Base-by-base conservation (phyloP, 2,797 vertebrate genomes). In the Pipistrellus kuhlii region DNA sequence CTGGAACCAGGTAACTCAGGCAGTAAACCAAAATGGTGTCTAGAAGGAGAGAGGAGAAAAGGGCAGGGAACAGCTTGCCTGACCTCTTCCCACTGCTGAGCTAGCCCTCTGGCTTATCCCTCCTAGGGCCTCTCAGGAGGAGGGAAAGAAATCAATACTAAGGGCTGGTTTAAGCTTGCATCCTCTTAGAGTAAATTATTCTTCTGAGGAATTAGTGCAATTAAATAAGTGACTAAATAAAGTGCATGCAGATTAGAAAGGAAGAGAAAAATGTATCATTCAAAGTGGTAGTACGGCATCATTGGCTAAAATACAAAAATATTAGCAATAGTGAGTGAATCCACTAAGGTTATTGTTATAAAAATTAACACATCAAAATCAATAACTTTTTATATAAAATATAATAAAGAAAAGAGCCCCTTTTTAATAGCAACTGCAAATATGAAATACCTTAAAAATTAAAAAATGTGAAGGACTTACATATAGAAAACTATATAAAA, bases 331-430 rank as follows among this genome's bases (percentile, higher is more conserved):
- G 14, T 23, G 71, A 87, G 25, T 15, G 20, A 32, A 62, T 73
- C 57, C 66, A 57, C 66, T 17, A 41, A n/a, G 35, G 25, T 41
- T 57, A 48, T 78, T 17, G 51, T 66, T 69, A 78, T 25, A n/a
- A 84, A 84, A 90, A 78, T 64, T 72, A 76, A 71, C 59, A 32
- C n/a, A 73, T 57, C 53, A 77, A 84, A 69, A 77, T 59, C 41
- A 55, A 51, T 41, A 57, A 2, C 30, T 71, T 81, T 69, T 66
- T 35, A 55, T 35, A 35, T 55, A 72, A 91, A 93, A 86, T 32
- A 35, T 38, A 64, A 62, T 55, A 84, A 85, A 77, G 57, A 27
- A 75, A 85, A 77, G 8, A 69, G 5, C 32, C 78, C 21, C 2
- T 57, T 66, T 25, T 85, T 35, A 35, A 44, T 18, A 85, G 69